phyloP scores from a whole-genome alignment of 2,797 vertebrate genomes.

The Pantherophis vulpinus region DNA sequence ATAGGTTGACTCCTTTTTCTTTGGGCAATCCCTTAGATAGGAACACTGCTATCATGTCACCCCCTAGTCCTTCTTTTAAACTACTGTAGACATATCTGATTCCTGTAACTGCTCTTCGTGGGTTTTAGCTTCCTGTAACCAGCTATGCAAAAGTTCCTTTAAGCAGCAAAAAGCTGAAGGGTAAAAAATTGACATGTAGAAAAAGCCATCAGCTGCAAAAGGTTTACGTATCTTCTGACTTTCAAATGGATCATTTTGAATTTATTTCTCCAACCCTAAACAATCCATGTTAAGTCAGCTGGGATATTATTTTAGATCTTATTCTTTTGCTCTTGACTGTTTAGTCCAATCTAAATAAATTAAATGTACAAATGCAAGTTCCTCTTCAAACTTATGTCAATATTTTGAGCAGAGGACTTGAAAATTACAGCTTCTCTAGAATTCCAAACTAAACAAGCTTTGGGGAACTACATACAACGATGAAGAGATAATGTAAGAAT shows the following conservation, averaged over 20 bases:
- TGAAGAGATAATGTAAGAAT: conserved; percentile 23
- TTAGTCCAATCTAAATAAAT: background rate
- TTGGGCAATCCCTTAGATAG: background rate
- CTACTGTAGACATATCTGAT: background rate
- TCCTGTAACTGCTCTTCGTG: background rate
- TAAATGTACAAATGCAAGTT: background rate
- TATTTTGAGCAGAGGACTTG: conserved; percentile 1
- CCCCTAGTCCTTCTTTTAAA: background rate
- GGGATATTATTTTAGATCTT: background rate
- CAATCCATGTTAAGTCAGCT: background rate
- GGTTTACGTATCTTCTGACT: background rate
- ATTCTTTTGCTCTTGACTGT: background rate
- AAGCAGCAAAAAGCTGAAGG: background rate
- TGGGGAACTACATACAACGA: background rate
- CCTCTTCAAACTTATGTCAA: background rate
- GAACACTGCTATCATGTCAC: background rate
- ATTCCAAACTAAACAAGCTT: conserved; percentile 14
- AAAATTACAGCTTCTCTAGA: background rate
- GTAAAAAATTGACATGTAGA: background rate
- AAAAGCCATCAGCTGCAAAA: background rate
- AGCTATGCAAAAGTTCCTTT: background rate
- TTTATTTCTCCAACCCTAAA: background rate
- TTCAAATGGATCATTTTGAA: background rate
- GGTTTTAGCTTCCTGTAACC: background rate
- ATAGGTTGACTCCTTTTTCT: background rate